phyloP scores from a whole-genome alignment of 1,140 invertebrate genomes.

The Aphaenogaster floridana region DNA sequence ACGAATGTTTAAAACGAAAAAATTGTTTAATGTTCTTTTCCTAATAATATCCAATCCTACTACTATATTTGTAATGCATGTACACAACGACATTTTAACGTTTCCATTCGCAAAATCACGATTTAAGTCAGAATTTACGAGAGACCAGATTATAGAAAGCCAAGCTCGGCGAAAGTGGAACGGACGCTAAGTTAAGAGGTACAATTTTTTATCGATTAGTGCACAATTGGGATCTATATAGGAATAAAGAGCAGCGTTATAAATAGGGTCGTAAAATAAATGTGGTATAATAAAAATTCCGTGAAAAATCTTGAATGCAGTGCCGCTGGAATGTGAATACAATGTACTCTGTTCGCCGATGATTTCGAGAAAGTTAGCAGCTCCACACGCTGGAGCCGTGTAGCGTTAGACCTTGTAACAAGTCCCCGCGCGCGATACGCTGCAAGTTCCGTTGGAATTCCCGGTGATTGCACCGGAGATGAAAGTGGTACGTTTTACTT shows the following conservation, averaged over 20 bases:
- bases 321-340: not conserved
- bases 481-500: slow-evolving; percentile 55
- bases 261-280: slow-evolving; percentile 20
- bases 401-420: slow-evolving; percentile 24
- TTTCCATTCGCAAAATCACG: not conserved
- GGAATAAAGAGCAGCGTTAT: not conserved
- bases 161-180: slow-evolving; percentile 1
- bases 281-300: not conserved
- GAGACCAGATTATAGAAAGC: slow-evolving; percentile 1
- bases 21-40: not conserved
- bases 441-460: slow-evolving; percentile 52
- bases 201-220: not conserved
- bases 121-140: not conserved
- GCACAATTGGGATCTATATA: not conserved
- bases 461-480: slow-evolving; percentile 38
- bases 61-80: not conserved
- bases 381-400: not conserved
- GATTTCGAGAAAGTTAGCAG: slow-evolving; percentile 21
- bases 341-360: not conserved
- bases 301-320: not conserved
- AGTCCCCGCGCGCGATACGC: not conserved
- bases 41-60: not conserved
- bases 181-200: not conserved
- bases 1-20: not conserved
- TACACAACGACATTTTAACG: not conserved